A percentile compares a stretch with the other conserved stretches of the same genome.
phyloP scores from a whole-genome alignment of 2,113 vertebrate species.

The Hippoglossus stenolepis region DNA sequence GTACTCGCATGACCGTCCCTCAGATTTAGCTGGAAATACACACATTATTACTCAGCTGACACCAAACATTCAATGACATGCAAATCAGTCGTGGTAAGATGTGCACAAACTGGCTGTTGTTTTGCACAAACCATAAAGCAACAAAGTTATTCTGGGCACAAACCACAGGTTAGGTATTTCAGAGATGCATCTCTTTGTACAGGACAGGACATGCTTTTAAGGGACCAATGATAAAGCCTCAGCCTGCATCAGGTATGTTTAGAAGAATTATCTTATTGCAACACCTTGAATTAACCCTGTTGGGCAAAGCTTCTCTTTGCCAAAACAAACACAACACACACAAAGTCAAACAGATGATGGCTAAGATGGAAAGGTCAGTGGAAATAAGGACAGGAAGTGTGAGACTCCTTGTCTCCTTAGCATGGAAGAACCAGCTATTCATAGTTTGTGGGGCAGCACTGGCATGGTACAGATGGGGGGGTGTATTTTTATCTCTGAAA shows the following conservation, averaged over 20 bases:
- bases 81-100: neutral
- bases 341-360: conserved; percentile 14
- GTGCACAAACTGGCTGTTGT: neutral
- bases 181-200: conserved; percentile 5
- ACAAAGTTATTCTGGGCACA: neutral
- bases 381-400: conserved; percentile 53
- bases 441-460: conserved; percentile 63
- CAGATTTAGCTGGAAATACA: conserved; percentile 73
- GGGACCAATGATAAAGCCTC: neutral
- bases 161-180: neutral
- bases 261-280: conserved; percentile 9
- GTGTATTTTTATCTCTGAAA: conserved; percentile 72
- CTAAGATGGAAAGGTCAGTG: conserved; percentile 37
- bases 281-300: neutral
- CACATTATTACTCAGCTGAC: conserved; percentile 3
- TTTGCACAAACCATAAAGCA: neutral
- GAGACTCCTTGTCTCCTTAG: conserved; percentile 59
- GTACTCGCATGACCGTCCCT: conserved; percentile 84
- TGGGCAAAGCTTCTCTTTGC: conserved; percentile 2
- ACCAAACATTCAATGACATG: neutral
- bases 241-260: conserved; percentile 10
- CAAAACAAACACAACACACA: conserved; percentile 23
- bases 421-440: conserved; percentile 64
- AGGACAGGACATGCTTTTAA: conserved; percentile 15
- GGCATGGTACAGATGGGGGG: conserved; percentile 41